A percentile compares a stretch with the other conserved stretches of the same genome.
phyloP scores from a whole-genome alignment of 2,888 invertebrate genomes.

The Urechis unicinctus region DNA sequence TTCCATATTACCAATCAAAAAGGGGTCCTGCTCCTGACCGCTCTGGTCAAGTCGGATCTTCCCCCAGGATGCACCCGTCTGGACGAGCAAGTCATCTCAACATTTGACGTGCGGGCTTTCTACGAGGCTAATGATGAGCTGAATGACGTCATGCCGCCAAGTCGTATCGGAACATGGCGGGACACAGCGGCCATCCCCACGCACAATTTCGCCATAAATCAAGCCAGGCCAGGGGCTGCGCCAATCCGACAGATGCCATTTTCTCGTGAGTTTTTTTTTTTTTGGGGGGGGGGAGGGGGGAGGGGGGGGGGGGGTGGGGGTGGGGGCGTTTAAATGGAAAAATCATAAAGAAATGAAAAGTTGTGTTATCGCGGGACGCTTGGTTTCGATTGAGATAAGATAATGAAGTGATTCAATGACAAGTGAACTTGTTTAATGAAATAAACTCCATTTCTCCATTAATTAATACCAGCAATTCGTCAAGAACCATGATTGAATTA shows the following conservation, averaged over 20 bases:
- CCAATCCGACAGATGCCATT: slow-evolving; percentile 28
- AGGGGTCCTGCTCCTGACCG: too few species aligned
- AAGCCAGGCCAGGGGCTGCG: slow-evolving; percentile 21
- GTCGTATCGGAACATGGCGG: slow-evolving; percentile 10
- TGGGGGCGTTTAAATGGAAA: too few species aligned
- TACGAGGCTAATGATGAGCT: slow-evolving; percentile 6
- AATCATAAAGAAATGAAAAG: too few species aligned
- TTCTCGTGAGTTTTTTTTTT: slow-evolving; percentile 26
- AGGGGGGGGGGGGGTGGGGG: too few species aligned
- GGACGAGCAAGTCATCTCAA: slow-evolving; percentile 4
- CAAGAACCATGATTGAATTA: too few species aligned
- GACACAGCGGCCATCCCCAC: slow-evolving; percentile 25
- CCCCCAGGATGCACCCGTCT: slow-evolving; percentile 5
- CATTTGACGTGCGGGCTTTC: slow-evolving; percentile 1
- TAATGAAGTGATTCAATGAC: too few species aligned
- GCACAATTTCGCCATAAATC: slow-evolving; percentile 28
- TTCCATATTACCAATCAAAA: neutral
- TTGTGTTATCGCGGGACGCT: too few species aligned
- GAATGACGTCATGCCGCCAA: slow-evolving; percentile 2
- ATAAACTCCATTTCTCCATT: too few species aligned
- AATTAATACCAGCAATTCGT: too few species aligned
- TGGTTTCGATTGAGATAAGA: too few species aligned
- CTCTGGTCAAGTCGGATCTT: slow-evolving; percentile 3
- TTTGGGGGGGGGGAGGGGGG: too few species aligned
- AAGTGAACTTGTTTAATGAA: too few species aligned